Evolutionary conservation across 2,888 invertebrate genomes (phyloP).

Genomic region (Cactoblastis cactorum): DNA sequence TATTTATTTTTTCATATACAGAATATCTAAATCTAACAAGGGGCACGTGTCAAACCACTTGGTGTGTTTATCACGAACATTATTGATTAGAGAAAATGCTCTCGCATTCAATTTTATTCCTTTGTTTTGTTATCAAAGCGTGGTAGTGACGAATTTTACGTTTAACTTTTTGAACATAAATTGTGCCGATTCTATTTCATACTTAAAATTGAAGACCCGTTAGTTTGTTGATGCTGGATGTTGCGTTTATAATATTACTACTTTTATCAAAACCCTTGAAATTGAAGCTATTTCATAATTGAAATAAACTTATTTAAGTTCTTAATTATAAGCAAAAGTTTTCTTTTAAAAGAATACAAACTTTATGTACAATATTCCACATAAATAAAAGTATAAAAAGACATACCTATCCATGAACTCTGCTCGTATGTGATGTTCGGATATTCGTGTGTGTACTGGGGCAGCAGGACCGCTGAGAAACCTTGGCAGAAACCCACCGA

Average conservation of each 20-base stretch:
- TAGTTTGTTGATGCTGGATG: too few relatives aligned
- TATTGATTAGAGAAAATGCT: neutral
- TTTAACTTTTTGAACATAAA: neutral
- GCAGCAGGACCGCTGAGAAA: constrained; percentile 86
- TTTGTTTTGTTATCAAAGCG: constrained; percentile 1
- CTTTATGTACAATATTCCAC: too few relatives aligned
- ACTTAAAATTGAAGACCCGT: neutral
- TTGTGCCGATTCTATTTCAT: neutral
- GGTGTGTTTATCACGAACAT: neutral
- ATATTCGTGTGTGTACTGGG: constrained; percentile 80
- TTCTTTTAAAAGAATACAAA: too few relatives aligned
- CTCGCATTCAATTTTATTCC: neutral
- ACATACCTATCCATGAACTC: constrained; percentile 85
- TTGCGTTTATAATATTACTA: neutral
- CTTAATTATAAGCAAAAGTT: too few relatives aligned
- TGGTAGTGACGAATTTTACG: neutral
- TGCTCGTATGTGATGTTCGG: constrained; percentile 80
- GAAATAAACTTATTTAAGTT: too few relatives aligned
- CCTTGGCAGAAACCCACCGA: constrained; percentile 88
- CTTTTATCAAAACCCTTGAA: too few relatives aligned
- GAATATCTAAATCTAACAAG: neutral
- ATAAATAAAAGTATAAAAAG: neutral
- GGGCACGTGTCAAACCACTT: neutral
- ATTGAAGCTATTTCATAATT: too few relatives aligned
- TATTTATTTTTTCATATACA: neutral